Conservation (phyloP, 2,888 invertebrate genomes). For the Poecilobothrus nobilitatus region DNA sequence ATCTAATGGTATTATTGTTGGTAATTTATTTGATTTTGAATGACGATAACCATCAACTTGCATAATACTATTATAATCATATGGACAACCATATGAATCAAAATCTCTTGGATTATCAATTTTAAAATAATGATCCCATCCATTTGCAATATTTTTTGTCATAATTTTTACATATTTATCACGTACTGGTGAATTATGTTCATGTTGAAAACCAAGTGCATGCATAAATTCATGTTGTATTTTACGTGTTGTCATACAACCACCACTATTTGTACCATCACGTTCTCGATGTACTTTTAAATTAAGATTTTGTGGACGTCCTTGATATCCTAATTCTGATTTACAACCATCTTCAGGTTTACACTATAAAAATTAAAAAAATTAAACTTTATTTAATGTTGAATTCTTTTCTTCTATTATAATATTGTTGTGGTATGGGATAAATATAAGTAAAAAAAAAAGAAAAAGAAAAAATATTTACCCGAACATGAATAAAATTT, state of each 20-base stretch:
- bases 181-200: conserved; percentile 61
- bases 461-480: too few species aligned
- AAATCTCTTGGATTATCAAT: conserved; percentile 50
- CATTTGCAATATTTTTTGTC: conserved; percentile 36
- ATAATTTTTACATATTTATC: conserved; percentile 57
- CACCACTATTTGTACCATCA: neutral
- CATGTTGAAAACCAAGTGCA: conserved; percentile 66
- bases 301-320: neutral
- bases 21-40: conserved; percentile 52
- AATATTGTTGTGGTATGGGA: too few species aligned
- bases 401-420: too few species aligned
- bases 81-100: conserved; percentile 54
- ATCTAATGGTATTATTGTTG: conserved; percentile 53
- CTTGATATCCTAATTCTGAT: neutral
- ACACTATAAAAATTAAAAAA: neutral
- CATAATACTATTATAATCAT: conserved; percentile 71
- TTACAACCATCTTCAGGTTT: neutral
- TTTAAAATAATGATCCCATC: conserved; percentile 57
- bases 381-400: too few species aligned
- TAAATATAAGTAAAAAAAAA: too few species aligned
- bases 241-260: neutral
- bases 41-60: conserved; percentile 69
- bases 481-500: too few species aligned
- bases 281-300: neutral
- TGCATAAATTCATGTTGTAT: conserved; percentile 62